A percentile compares a stretch with the other conserved stretches of the same genome.
Conservation (phyloP, 1,140 invertebrate genomes). For the Heterodera carotae region DNA sequence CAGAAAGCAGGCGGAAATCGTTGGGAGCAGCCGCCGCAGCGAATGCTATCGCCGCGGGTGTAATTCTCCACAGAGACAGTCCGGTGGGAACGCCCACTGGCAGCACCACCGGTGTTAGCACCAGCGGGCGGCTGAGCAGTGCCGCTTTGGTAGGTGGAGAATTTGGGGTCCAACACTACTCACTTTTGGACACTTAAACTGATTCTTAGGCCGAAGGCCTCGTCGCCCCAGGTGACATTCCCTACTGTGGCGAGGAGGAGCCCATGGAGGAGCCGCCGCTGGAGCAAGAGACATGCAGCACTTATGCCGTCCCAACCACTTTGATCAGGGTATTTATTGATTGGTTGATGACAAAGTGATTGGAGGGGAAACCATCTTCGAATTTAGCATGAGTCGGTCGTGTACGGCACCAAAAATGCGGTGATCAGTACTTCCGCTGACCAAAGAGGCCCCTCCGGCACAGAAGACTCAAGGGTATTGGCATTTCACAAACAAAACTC, state of each 20-base stretch:
- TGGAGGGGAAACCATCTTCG: neutral
- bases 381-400: slow-evolving; percentile 16
- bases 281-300: slow-evolving; percentile 29
- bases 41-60: neutral
- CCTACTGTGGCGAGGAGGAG: slow-evolving; percentile 32
- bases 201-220: slow-evolving; percentile 14
- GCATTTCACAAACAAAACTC: neutral
- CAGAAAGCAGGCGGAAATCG: slow-evolving; percentile 27
- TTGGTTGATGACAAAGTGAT: neutral
- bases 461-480: slow-evolving; percentile 11
- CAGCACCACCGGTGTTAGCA: neutral
- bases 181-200: neutral
- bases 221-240: slow-evolving; percentile 35
- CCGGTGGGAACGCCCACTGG: neutral
- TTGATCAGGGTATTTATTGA: slow-evolving; percentile 21
- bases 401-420: slow-evolving; percentile 31
- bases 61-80: neutral
- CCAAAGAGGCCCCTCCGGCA: neutral
- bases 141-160: slow-evolving; percentile 7
- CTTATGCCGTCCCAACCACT: slow-evolving; percentile 20
- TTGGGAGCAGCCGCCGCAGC: slow-evolving; percentile 27
- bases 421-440: slow-evolving; percentile 20
- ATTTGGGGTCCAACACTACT: neutral
- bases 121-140: slow-evolving; percentile 1
- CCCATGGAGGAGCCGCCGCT: neutral